These are phyloP conservation scores for Podarcis lilfordi DNA, from an alignment of 2,797 vertebrate genomes.

Conservation along the genomic window DNA sequence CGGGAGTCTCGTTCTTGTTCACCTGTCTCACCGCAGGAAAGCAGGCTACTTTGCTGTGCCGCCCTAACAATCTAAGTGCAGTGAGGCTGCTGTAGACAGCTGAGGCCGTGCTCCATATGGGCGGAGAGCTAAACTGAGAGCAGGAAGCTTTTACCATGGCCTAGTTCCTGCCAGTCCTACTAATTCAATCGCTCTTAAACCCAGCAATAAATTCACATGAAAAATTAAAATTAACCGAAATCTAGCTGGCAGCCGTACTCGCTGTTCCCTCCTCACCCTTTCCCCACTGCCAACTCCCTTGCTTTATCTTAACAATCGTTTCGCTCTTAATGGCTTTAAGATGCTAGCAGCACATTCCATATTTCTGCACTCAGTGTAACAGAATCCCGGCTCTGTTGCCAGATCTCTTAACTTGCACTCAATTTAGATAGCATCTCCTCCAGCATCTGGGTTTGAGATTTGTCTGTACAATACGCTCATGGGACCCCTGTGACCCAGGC, in stretches of 20 bases:
- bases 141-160: slow-evolving; percentile 74
- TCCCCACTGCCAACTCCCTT: not conserved
- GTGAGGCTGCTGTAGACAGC: slow-evolving; percentile 49
- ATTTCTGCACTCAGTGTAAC: slow-evolving; percentile 62
- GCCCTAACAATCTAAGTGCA: not conserved
- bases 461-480: slow-evolving; percentile 33
- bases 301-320: slow-evolving; percentile 47
- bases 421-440: slow-evolving; percentile 51
- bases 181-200: slow-evolving; percentile 72
- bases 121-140: slow-evolving; percentile 67
- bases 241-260: slow-evolving; percentile 49
- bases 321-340: slow-evolving; percentile 42
- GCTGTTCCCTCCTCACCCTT: slow-evolving; percentile 13
- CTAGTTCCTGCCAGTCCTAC: slow-evolving; percentile 72
- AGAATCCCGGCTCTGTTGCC: slow-evolving; percentile 20
- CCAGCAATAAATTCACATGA: slow-evolving; percentile 73
- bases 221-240: slow-evolving; percentile 77
- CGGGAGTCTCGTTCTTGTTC: slow-evolving; percentile 48
- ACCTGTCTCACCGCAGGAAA: slow-evolving; percentile 12
- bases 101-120: slow-evolving; percentile 51
- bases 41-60: not conserved
- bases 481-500: not conserved
- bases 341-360: slow-evolving; percentile 48
- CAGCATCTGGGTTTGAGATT: slow-evolving; percentile 5
- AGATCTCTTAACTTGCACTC: slow-evolving; percentile 53